These are phyloP conservation scores for Cotesia typhae DNA, from an alignment of 1,140 invertebrate species.

Conservation along the genomic window DNA sequence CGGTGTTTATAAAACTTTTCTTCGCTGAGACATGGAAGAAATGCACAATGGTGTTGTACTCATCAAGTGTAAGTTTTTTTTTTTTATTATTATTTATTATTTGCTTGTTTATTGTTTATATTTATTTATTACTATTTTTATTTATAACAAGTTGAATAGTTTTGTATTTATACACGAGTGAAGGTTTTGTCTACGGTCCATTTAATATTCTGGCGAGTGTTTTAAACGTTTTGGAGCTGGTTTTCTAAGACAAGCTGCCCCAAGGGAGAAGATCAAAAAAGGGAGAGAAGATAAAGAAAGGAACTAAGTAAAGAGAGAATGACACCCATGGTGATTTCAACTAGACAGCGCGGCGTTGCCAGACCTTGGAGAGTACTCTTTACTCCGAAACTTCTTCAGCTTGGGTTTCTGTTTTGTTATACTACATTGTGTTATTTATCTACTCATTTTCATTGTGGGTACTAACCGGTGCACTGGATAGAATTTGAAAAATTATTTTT, in stretches of 20 bases:
- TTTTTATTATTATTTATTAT: no score
- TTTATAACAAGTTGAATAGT: no score
- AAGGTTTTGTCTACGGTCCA: no score
- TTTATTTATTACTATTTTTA: neutral
- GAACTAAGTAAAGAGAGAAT: constrained; percentile 33
- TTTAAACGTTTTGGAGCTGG: neutral
- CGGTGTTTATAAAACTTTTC: neutral
- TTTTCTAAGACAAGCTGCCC: neutral
- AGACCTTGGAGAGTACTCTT: constrained; percentile 5
- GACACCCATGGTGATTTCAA: constrained; percentile 38
- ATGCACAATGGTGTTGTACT: constrained; percentile 64
- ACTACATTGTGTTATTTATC: neutral
- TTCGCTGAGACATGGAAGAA: constrained; percentile 56
- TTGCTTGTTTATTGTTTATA: neutral
- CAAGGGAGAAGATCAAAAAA: constrained; percentile 24
- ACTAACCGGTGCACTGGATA: neutral
- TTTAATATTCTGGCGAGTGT: no score
- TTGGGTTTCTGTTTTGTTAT: neutral
- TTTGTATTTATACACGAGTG: no score
- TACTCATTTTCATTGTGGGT: neutral
- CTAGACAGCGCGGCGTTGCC: constrained; percentile 35
- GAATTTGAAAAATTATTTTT: neutral
- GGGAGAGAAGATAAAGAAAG: constrained; percentile 32
- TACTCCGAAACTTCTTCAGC: neutral
- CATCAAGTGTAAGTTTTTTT: constrained; percentile 63